Base-by-base conservation (phyloP, 2,797 vertebrate species). In the Esox masquinongy region DNA sequence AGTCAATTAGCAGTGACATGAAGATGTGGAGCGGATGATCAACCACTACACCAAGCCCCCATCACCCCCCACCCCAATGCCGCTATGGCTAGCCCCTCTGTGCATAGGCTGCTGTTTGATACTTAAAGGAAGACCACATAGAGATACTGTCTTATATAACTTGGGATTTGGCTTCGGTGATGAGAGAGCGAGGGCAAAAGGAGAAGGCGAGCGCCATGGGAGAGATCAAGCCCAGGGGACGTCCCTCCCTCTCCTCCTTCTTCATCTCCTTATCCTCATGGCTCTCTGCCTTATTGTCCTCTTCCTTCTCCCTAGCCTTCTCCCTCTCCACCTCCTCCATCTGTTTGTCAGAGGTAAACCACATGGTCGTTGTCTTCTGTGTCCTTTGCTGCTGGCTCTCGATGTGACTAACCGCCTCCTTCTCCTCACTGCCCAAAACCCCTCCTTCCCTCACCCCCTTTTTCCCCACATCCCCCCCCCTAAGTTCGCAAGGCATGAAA, bases 71-170 rank as follows among this genome's bases (percentile, higher is more conserved):
- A 72, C 22, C 16, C 11, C 47, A 5, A 70, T 31, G 31, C 36
- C 47, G 24, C 84, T 74, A 29, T 24, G 22, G 14, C 29, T 15
- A 29, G 15, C 50, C 49, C 68, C 68, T 70, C 56, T 8, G 15
- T 56, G 11, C 36, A 71, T 51, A 50, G 67, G 43, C 78, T 80
- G 16, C 72, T 36, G 36, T 15, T 17, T 29, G 14, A 22, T 73
- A 66, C 68, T 53, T 51, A 11, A 8, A 0, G 39, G 86, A 86
- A 72, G 79, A 82, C 77, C 85, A 80, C 2, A 2, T 68, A 82
- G 75, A 76, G 77, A 79, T 77, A 80, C 77, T 79, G 2, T 1
- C 76, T 90, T 88, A 80, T 64, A 61, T 83, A 87, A 88, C 72
- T 43, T 64, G 68, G 26, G 77, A 74, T 53, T 26, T 77, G 68